Conservation (phyloP, 2,797 vertebrate species). For the Clarias platycephalus region DNA sequence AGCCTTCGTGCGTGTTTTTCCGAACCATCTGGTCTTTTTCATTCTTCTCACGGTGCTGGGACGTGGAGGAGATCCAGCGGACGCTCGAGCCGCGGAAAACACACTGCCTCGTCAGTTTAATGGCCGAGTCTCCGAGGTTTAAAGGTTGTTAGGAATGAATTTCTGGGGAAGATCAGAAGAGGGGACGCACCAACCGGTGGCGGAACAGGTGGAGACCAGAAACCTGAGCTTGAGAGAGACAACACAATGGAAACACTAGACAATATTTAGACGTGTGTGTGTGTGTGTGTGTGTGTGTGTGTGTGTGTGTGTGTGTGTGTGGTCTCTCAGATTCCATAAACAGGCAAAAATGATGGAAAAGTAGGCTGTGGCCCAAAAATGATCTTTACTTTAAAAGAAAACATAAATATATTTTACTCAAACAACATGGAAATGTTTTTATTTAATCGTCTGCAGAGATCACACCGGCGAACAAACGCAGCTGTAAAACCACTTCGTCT, state of each 20-base stretch:
- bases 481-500: background rate
- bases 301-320: background rate
- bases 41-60: conserved; percentile 26
- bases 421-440: background rate
- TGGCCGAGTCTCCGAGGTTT: background rate
- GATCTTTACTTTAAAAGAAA: background rate
- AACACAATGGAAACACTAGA: background rate
- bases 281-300: background rate
- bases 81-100: background rate
- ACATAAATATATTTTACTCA: background rate
- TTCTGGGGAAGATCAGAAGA: background rate
- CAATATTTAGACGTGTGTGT: background rate
- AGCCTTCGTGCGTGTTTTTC: conserved; percentile 35
- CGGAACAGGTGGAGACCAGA: background rate
- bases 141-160: background rate
- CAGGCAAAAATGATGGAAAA: background rate
- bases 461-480: background rate
- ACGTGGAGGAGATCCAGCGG: conserved; percentile 15
- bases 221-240: background rate
- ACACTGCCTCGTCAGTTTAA: background rate
- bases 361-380: background rate
- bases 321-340: background rate
- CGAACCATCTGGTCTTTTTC: conserved; percentile 40
- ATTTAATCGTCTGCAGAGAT: background rate
- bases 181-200: background rate